Evolutionary conservation across 2,888 invertebrate species (phyloP), one percentile per base, ranked within the genome.

Genomic region (Yponomeuta plumbellus): DNA sequence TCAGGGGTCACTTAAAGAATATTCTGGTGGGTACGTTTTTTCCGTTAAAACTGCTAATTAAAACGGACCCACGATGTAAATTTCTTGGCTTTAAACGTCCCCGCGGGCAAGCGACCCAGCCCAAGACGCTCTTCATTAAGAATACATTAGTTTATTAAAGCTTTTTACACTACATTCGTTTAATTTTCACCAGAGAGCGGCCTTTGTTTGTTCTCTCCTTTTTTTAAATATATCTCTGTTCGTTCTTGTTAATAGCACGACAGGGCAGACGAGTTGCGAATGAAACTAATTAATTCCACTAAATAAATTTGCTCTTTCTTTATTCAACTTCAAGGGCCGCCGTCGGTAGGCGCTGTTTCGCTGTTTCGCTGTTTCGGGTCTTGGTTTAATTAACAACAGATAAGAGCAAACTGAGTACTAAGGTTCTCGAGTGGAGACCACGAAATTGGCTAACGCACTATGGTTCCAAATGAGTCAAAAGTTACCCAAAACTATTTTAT

Each of bases 121-220:
- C 66, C 68, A 69, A 62, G 64, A 63, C 68, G 72, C 72, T 76
- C 76, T 77, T 80, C 77, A 78, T 83, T 80, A 80, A 77, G 76
- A 79, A 80, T 77, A 79, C 79, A 80, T 80, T 76, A 74, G 72
- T 78, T 77, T 73, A 78, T 80, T 80, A 77, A 73, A 75, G 71
- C 75, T 77, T 76, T 77, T 76, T 69, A 67, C 66, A 63, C 66
- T 58, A 68, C 39, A 23, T 58, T 63, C 52, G 22, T 40, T 64
- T 64, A 64, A 44, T 20, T 62, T 20, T 62, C 17, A 39, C 56
- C 56, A 22, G 52, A 62, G 23, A 62, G 22, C 23, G 64, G 64
- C 17, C 11, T 44, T 64, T 44, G 23, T 64, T 64, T 44, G 44
- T 56, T 22, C 52, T 44, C 22, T 22, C 64, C 23, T 44, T 44